Conservation (phyloP, 2,797 vertebrate species). For the Octomys mimax region DNA sequence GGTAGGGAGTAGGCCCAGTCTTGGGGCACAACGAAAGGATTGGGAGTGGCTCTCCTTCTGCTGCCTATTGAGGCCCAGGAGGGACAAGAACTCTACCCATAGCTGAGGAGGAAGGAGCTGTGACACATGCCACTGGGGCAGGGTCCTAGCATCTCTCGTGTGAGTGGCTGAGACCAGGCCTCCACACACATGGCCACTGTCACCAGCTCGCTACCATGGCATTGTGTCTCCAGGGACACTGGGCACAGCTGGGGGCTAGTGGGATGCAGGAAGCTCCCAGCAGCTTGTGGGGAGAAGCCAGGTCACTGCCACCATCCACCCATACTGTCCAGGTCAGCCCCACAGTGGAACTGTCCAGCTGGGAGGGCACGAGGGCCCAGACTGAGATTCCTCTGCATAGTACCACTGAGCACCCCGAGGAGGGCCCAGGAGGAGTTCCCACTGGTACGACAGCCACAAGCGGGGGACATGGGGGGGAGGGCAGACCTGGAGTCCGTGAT, state of each 20-base stretch:
- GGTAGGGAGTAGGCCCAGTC: no score
- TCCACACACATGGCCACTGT: no score
- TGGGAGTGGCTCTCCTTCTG: background rate
- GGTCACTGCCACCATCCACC: background rate
- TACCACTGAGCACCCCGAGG: rapidly evolving
- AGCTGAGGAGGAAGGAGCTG: no score
- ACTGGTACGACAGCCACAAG: rapidly evolving
- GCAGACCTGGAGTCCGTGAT: rapidly evolving
- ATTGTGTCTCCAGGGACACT: no score
- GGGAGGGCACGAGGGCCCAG: rapidly evolving
- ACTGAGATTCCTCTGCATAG: rapidly evolving
- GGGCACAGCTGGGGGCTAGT: no score
- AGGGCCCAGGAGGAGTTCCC: rapidly evolving
- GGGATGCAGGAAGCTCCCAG: rapidly evolving
- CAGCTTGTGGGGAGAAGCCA: background rate
- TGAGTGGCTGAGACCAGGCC: background rate
- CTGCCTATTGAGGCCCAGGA: background rate
- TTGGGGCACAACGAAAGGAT: rapidly evolving
- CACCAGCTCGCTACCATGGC: no score
- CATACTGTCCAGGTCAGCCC: background rate
- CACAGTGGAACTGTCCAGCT: background rate
- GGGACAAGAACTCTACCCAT: no score
- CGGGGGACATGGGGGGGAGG: rapidly evolving
- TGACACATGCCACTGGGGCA: no score
- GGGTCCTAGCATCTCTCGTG: background rate